Base-by-base conservation (phyloP, 2,797 vertebrate genomes). In the Parauchenoglanis ngamensis region DNA sequence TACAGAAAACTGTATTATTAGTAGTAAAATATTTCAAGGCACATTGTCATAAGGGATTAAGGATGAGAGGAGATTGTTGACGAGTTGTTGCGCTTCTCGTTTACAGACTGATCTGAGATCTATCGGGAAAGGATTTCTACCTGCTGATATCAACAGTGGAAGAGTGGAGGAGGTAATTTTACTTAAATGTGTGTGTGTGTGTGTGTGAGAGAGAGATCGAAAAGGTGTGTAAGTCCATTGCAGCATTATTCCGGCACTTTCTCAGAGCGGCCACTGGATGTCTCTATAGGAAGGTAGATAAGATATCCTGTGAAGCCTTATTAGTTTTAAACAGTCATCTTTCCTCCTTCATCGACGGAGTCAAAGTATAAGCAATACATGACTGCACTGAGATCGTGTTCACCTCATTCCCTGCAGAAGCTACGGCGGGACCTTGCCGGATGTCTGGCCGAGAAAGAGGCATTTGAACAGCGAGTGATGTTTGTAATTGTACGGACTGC, bases 91-190 rank as follows among this genome's bases (percentile, higher is more conserved):
- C 73, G 12, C 2, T 76, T 85, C 35, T 94, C 85, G 2, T 35
- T 57, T 63, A 83, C 96, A 99, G 98, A 98, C 94, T 96, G 98
- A 99, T 95, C 96, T 99, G 92, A 97, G 98, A 95, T 96, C 97
- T 65, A 96, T 98, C 92, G 98, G 98, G 88, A 98, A 95, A 92
- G 97, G 97, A 90, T 95, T 96, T 90, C 95, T 99, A 23, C 98
- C 98, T 19, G 92, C 94, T 89, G 98, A 99, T 91, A 97, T 99
- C 92, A 99, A 98, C 92, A 97, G 98, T 92, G 98, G 98, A 94
- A 96, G 97, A 92, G 95, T 98, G 89, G 97, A 98, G 92, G 98
- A 97, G 97, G 98, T 99, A 96, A 95, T 89, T 46, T 44, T 77
- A 40, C 44, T 17, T 86, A 12, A 21, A 12, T 21, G n/a, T 31